A percentile compares a stretch with the other conserved stretches of the same genome.
These are phyloP conservation scores for Eristalis arbustorum DNA, from an alignment of 2,888 invertebrate genomes.

Conservation along the genomic window DNA sequence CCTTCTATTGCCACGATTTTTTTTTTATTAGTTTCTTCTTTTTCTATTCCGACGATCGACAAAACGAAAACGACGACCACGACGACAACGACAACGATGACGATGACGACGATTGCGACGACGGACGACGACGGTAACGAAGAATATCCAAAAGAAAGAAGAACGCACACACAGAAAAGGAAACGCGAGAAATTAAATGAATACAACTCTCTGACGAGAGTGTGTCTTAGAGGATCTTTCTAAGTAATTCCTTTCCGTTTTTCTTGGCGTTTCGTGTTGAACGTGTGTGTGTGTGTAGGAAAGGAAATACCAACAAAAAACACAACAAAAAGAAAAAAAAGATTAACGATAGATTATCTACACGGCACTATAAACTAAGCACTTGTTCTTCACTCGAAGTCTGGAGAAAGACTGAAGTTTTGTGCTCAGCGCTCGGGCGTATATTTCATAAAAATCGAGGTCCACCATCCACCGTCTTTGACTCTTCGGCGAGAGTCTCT, in stretches of 20 bases:
- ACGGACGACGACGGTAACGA: neutral
- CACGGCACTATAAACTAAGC: constrained; percentile 74
- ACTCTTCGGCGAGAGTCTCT: constrained; percentile 26
- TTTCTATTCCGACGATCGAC: constrained; percentile 56
- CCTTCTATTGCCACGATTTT: constrained; percentile 70
- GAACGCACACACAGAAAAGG: constrained; percentile 14
- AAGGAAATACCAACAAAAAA: constrained; percentile 29
- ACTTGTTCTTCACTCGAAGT: constrained; percentile 79
- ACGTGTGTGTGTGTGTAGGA: constrained; percentile 36
- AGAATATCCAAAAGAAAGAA: neutral
- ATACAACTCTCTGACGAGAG: constrained; percentile 43
- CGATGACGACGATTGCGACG: constrained; percentile 1
- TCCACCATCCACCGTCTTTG: constrained; percentile 30
- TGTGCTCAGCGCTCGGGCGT: constrained; percentile 61
- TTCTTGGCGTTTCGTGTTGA: constrained; percentile 47
- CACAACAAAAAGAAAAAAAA: constrained; percentile 19
- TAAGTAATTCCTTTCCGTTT: constrained; percentile 67
- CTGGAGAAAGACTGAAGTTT: constrained; percentile 79
- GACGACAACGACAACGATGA: neutral
- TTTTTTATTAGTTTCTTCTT: constrained; percentile 20
- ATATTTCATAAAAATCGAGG: constrained; percentile 59
- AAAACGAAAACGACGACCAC: constrained; percentile 13
- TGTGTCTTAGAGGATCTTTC: constrained; percentile 69
- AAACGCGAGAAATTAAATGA: constrained; percentile 19
- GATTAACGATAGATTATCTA: constrained; percentile 64